Conservation (phyloP, 1,140 invertebrate genomes). For the Fopius arisanus region DNA sequence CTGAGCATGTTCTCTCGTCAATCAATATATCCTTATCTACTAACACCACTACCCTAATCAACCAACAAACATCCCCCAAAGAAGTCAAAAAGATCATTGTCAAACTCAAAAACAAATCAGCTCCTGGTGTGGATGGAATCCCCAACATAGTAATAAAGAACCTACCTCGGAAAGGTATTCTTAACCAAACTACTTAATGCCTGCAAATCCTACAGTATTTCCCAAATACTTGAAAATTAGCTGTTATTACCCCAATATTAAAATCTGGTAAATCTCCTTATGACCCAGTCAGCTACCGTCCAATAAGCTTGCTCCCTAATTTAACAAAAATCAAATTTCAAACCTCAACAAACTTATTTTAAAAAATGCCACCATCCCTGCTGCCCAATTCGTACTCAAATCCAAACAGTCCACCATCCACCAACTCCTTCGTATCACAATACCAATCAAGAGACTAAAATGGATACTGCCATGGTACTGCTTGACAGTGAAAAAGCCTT, state of each 20-base stretch:
- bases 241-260: not conserved
- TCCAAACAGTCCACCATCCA: conserved; percentile 31
- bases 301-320: not conserved
- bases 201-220: not conserved
- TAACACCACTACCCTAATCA: not conserved
- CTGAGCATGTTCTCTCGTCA: not conserved
- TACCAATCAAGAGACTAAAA: not conserved
- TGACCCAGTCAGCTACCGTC: not conserved
- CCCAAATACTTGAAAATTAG: not conserved
- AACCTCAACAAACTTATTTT: not conserved
- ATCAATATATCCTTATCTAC: not conserved
- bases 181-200: not conserved
- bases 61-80: not conserved
- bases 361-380: not conserved
- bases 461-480: conserved; percentile 9
- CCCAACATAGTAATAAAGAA: not conserved
- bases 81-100: not conserved
- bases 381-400: conserved; percentile 41
- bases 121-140: not conserved
- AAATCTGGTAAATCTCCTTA: not conserved
- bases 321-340: not conserved
- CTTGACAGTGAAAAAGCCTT: conserved; percentile 48
- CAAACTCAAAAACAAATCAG: not conserved
- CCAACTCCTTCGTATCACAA: conserved; percentile 19
- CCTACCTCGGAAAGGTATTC: not conserved